Evolutionary conservation across 2,113 vertebrate species (phyloP), one percentile per base, ranked within the genome.

Genomic region (Chaetops frenatus): DNA sequence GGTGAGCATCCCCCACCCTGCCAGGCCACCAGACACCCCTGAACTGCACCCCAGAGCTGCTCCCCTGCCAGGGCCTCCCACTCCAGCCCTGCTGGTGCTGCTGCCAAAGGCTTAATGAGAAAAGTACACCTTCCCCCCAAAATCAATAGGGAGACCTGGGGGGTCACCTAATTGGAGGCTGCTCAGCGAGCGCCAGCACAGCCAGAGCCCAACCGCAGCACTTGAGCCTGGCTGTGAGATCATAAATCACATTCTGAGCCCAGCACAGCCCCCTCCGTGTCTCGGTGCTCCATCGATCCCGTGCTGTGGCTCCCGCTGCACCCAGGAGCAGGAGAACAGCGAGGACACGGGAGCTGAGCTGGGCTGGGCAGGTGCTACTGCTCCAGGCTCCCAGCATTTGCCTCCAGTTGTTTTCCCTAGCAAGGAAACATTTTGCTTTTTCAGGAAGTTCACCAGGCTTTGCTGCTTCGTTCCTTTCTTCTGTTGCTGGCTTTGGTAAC

Each of bases 121-220:
- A 78, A 81, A 73, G 50, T 3, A 7, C 69, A 25, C 57, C 87
- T 71, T 45, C 35, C 61, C 64, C 81, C 35, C 33, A 5, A 5
- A 70, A 88, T 91, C 95, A 2, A 95, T 83, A 8, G 62, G 31
- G 69, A 85, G 25, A 56, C 74, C 86, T 23, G 27, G 79, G 94
- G 77, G 93, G 87, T 90, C 95, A 77, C 92, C 94, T 93, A 77
- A 87, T 64, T 93, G 96, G 87, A 51, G 62, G 17, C 76, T 64
- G 83, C 95, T 88, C 86, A 6, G 15, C 1, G 35, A 81, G 84
- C 24, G 16, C 86, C 7, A 5, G n/a, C 78, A 10, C 71, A 61
- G 15, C 47, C 18, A 19, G 81, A 88, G 57, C 81, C 74, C 79
- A 11, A 36, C 2, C 65, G 2, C 80, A 17, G 20, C 28, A 1